These are phyloP conservation scores for Herminia tarsipennalis DNA, from an alignment of 2,888 invertebrate genomes.

Conservation along the genomic window DNA sequence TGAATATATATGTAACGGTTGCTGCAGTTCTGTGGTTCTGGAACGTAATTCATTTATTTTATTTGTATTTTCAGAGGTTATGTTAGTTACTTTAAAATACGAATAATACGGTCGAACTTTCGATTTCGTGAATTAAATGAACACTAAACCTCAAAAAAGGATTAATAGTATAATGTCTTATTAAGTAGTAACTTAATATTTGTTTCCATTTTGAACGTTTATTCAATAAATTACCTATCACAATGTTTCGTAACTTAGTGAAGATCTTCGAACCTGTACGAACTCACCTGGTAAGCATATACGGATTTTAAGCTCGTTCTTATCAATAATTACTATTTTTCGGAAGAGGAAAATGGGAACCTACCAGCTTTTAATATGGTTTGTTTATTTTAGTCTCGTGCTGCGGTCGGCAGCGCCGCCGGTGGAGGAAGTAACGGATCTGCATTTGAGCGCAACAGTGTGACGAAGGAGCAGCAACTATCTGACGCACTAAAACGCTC, in stretches of 20 bases:
- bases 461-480: slow-evolving; percentile 71
- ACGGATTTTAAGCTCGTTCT: too few species aligned
- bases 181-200: not conserved
- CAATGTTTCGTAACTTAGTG: slow-evolving; percentile 72
- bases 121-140: too few species aligned
- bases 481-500: slow-evolving; percentile 63
- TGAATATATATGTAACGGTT: too few species aligned
- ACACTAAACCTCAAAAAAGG: too few species aligned
- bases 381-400: slow-evolving; percentile 46
- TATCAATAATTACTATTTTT: too few species aligned
- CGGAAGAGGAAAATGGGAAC: too few species aligned
- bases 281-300: slow-evolving; percentile 61
- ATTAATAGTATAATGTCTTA: slow-evolving; percentile 2
- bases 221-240: too few species aligned
- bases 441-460: slow-evolving; percentile 64
- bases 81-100: slow-evolving; percentile 1
- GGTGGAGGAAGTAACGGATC: slow-evolving; percentile 42
- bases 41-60: slow-evolving; percentile 9
- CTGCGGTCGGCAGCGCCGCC: slow-evolving; percentile 43
- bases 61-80: slow-evolving; percentile 11
- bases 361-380: not conserved
- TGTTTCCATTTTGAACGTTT: not conserved
- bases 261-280: slow-evolving; percentile 65
- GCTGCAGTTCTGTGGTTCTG: too few species aligned
- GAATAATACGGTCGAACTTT: not conserved